phyloP scores from a whole-genome alignment of 1,140 invertebrate species.

The Cylas formicarius region DNA sequence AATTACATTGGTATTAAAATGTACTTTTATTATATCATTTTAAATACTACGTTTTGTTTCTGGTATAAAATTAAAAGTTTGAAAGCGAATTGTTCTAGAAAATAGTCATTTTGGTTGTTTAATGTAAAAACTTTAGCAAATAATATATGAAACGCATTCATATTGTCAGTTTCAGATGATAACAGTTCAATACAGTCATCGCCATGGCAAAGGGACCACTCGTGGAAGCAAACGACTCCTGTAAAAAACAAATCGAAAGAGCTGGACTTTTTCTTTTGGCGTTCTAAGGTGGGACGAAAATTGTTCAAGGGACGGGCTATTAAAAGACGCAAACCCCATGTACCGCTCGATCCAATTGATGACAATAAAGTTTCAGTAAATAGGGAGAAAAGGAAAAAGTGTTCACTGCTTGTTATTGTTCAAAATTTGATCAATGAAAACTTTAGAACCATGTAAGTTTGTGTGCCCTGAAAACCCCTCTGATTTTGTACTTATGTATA shows the following conservation, averaged over 20 bases:
- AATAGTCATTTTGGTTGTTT: too few species aligned
- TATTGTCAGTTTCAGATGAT: conserved; percentile 70
- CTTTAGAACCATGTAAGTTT: conserved; percentile 20
- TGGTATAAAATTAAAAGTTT: too few species aligned
- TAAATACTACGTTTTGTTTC: too few species aligned
- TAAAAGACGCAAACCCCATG: conserved; percentile 40
- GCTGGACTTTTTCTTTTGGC: conserved; percentile 64
- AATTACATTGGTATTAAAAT: background rate
- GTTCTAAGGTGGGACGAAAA: conserved; percentile 44
- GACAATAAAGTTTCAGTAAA: too few species aligned
- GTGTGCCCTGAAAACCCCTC: too few species aligned
- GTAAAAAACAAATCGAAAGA: conserved; percentile 63
- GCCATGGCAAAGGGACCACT: conserved; percentile 79
- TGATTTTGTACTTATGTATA: too few species aligned
- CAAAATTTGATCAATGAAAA: conserved; percentile 45
- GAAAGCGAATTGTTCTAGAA: too few species aligned
- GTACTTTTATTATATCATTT: too few species aligned
- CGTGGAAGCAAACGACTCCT: conserved; percentile 74
- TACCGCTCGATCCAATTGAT: too few species aligned
- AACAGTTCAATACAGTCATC: conserved; percentile 82
- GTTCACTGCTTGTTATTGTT: conserved; percentile 40
- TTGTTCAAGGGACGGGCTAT: conserved; percentile 39
- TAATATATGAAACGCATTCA: too few species aligned
- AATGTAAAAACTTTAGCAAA: too few species aligned
- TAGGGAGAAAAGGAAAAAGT: conserved; percentile 17